Base-by-base conservation (phyloP, 2,888 invertebrate species). In the Kuschelorhynchus macadamiae region DNA sequence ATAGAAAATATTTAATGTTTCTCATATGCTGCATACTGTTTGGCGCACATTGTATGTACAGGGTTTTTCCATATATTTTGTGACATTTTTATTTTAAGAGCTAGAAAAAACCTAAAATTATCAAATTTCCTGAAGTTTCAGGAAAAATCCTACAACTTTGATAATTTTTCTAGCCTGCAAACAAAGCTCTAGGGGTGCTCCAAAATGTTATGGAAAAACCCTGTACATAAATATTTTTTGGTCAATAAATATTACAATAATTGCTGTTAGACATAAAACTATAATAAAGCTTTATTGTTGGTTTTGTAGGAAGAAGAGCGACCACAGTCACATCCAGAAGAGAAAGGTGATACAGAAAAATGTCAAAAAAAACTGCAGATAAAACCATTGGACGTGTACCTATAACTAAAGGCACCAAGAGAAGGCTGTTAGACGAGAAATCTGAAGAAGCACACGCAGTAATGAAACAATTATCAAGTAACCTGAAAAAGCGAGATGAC, bases 401-500 rank as follows among this genome's bases (percentile, higher is more conserved):
- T 53, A 63, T 56, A 52, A 62, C 59, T 25, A 67, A 36, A 62
- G 66, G 32, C 30, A 62, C 11, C 53, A 57, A 70, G 49, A 70
- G 59, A 70, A 67, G 63, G 42, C 18, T 36, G 9, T 25, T 60
- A 55, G 65, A 65, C 20, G 21, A 55, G 16, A 69, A 65, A 69
- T 60, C 65, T 53, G 66, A 70, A 67, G 60, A 67, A 67, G 67
- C 67, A 16, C 67, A 63, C 47, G 32, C 52, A 36, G 67, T 62
- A 46, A 63, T 70, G 67, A 70, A 63, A 52, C 47, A 62, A 39
- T 44, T 67, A 25, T 62, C 53, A 41, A 42, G 57, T 62, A 70
- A 50, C 57, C 20, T 68, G 14, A 60, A 68, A 62, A 64, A 60
- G 46, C 60, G 65, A 61, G 71, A 71, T 65, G 65, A 68, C 32